phyloP scores from a whole-genome alignment of 2,888 invertebrate species.

The Drosophila borealis region DNA sequence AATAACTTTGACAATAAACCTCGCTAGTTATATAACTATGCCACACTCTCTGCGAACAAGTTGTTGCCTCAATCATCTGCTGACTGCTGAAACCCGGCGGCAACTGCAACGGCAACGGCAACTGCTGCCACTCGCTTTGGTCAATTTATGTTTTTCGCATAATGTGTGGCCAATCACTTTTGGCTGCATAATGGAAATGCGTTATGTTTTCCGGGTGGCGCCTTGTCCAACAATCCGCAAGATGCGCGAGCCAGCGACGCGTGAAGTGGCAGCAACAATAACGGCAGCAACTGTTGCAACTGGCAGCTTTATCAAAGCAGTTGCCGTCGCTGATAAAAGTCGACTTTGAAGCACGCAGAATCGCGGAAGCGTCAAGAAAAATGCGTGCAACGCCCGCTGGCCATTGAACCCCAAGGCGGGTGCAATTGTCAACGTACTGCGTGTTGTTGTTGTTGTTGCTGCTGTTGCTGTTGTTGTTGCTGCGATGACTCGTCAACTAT shows the following conservation, averaged over 20 bases:
- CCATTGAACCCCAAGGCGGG: constrained; percentile 62
- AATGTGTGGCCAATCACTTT: constrained; percentile 47
- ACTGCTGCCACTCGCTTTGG: constrained; percentile 27
- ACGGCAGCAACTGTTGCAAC: constrained; percentile 44
- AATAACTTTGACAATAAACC: not conserved
- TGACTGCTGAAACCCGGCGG: constrained; percentile 6
- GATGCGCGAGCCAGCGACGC: constrained; percentile 58
- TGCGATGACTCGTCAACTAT: constrained; percentile 61
- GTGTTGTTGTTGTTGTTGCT: constrained; percentile 8
- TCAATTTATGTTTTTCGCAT: constrained; percentile 46
- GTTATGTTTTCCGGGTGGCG: constrained; percentile 66
- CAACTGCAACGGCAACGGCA: constrained; percentile 10
- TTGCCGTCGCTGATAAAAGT: constrained; percentile 54
- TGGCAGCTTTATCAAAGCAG: constrained; percentile 58
- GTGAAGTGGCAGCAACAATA: constrained; percentile 45
- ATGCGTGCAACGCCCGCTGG: constrained; percentile 70
- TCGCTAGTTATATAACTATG: not conserved
- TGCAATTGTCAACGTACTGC: constrained; percentile 60
- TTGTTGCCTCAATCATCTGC: constrained; percentile 2
- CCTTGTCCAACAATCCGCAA: constrained; percentile 38
- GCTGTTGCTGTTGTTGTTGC: constrained; percentile 48
- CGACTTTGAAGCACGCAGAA: constrained; percentile 50
- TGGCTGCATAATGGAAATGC: constrained; percentile 42
- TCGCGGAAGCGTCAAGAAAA: constrained; percentile 79
- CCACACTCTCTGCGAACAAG: not conserved